Base-by-base conservation (phyloP, 2,888 invertebrate species). In the Melieria omissa region DNA sequence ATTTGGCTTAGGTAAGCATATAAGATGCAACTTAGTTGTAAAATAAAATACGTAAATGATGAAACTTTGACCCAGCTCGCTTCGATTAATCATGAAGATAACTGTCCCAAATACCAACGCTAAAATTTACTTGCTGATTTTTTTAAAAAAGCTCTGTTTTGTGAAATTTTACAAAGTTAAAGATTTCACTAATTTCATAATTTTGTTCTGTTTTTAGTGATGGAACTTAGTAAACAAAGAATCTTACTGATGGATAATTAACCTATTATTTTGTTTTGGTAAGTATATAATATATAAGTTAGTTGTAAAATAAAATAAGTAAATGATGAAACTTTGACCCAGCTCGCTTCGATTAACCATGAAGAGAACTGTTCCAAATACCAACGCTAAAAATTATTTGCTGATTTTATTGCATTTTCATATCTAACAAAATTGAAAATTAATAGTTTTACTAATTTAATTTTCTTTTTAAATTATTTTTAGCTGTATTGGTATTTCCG, bases 301-400 rank as follows among this genome's bases (percentile, higher is more conserved):
- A 29, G 29, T 29, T 29, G 29, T 29, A 29, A 29, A 29, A 29
- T 29, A 29, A 29, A 29, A 29, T 29, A 29, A 29, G 29, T 29
- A 29, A 29, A 29, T 29, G 29, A 73, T 57, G 29, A 29, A 29
- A 29, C 63, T 12, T 68, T 78, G 75, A 81, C 80, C 80, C 82
- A 83, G 80, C 82, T 81, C 80, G 80, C 83, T 82, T 80, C 74
- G 81, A 82, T 64, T 54, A 54, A 68, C 75, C 72, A 71, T 82
- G 83, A 82, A 81, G 81, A 82, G 49, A 82, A 80, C 74, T 78
- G 74, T 81, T 78, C 78, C 76, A 67, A 47, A 16, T 57, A 57
- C 76, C 77, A 76, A 79, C 75, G 76, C 77, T 47, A 75, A 74
- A 71, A 49, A 65, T 54, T 47, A 68, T 12, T 29, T n/a, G 42